Base-by-base conservation (phyloP, 2,888 invertebrate species). In the Shargacucullia verbasci region DNA sequence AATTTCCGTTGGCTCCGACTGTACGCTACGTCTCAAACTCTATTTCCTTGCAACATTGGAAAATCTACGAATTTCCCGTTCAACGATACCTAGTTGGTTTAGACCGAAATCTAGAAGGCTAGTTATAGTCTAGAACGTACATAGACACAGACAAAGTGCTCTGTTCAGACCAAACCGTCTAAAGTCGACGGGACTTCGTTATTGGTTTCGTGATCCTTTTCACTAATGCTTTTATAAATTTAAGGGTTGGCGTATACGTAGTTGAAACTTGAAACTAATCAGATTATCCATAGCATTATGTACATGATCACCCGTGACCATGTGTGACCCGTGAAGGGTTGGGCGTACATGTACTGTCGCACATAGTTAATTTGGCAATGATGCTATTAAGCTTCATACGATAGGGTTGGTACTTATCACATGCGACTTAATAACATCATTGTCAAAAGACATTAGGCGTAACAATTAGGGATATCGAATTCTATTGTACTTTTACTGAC, bases 1-100 rank as follows among this genome's bases (percentile, higher is more conserved):
- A 64, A 68, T 69, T 58, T 62, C 61, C 59, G 55, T 37, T 15
- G 53, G 29, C 9, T 29, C 29, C 45, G 39, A 67, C 70, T 67
- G 73, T 73, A 73, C 49, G 43, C 49, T 47, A 41, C 61, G 48
- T 49, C 60, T 47, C 59, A 61, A 53, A 67, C 61, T 73, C 74
- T 35, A 76, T 75, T 76, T 76, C 71, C 64, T 58, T 43, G 40
- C 49, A 46, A 65, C 64, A 61, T 76, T 62, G 66, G 58, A 52
- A 63, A 61, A 63, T 64, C 47, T 73, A 46, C 50, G 63, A 61
- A 76, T 63, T 74, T 67, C 66, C 63, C 55, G 57, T 27, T 20
- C 47, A 50, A 34, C 43, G 44, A 50, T 52, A 46, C 41, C 33
- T 65, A 56, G 52, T 35, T 34, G 33, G 59, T 53, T 63, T 60